Percentiles rank a stretch among this genome's conserved stretches.
Evolutionary conservation across 2,113 vertebrate species (phyloP).

Genomic region (Carassius auratus): DNA sequence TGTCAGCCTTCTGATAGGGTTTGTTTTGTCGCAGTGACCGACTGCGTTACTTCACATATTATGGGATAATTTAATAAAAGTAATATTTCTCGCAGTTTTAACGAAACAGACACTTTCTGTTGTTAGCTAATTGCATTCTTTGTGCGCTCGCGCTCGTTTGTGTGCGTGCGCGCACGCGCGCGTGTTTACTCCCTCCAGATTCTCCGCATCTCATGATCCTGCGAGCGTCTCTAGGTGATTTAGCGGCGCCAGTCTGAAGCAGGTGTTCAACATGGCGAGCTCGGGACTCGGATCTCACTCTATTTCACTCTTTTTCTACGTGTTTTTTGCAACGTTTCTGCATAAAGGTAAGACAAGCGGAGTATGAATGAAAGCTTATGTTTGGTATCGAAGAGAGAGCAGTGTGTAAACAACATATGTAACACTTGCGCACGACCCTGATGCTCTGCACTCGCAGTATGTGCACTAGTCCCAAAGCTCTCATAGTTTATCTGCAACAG

Average conservation of each 20-base stretch:
- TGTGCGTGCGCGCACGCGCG: constrained; percentile 61
- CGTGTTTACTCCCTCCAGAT: constrained; percentile 69
- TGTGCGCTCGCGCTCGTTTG: not conserved
- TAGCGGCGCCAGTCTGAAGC: constrained; percentile 88
- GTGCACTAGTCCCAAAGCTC: not conserved
- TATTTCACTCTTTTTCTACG: constrained; percentile 76
- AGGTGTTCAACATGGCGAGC: constrained; percentile 96
- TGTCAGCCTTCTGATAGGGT: not conserved
- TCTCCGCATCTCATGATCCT: constrained; percentile 81
- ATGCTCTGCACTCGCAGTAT: not conserved
- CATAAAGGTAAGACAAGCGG: constrained; percentile 81
- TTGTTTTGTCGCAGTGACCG: not conserved
- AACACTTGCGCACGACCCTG: constrained; percentile 3
- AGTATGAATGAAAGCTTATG: not conserved
- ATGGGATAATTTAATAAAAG: not conserved
- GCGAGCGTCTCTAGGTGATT: constrained; percentile 82
- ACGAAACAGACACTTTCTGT: not conserved
- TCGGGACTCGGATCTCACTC: constrained; percentile 83
- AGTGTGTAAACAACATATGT: constrained; percentile 22
- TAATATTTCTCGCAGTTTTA: not conserved
- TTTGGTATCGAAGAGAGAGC: not conserved
- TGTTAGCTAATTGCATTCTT: not conserved
- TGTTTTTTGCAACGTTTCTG: constrained; percentile 81
- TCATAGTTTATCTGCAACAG: not conserved
- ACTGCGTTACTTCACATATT: not conserved